Percentiles rank a stretch among this genome's conserved stretches.
phyloP scores from a whole-genome alignment of 2,888 invertebrate genomes.

The Caenorhabditis sp. region DNA sequence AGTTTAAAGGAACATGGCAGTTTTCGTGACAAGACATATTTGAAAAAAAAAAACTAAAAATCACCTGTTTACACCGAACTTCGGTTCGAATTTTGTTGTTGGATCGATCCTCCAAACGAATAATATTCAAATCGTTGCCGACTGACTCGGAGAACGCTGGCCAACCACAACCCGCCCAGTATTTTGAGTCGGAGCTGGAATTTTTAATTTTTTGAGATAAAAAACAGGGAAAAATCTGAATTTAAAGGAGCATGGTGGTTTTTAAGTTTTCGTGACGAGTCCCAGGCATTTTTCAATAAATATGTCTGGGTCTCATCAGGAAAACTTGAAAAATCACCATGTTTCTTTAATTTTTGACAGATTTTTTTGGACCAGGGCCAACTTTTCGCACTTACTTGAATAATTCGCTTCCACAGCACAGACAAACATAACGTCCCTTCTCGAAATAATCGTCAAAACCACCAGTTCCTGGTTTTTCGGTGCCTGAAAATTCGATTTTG shows the following conservation, averaged over 20 bases:
- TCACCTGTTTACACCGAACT: constrained; percentile 84
- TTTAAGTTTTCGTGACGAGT: no score
- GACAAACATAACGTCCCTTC: constrained; percentile 73
- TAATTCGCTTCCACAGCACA: constrained; percentile 73
- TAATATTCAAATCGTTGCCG: constrained; percentile 69
- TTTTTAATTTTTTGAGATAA: not conserved
- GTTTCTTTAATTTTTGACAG: no score
- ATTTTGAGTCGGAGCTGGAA: constrained; percentile 87
- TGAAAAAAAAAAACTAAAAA: no score
- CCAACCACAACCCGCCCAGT: constrained; percentile 97
- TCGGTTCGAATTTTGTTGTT: constrained; percentile 89
- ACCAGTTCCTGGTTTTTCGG: constrained; percentile 72
- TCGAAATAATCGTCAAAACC: constrained; percentile 71
- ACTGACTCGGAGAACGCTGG: constrained; percentile 81
- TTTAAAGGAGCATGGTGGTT: no score
- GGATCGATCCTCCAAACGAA: constrained; percentile 71
- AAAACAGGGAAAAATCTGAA: not conserved
- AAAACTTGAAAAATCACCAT: no score
- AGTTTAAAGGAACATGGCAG: no score
- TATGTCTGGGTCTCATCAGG: no score
- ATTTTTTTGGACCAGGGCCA: not conserved
- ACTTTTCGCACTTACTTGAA: constrained; percentile 69
- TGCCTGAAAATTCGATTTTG: no score
- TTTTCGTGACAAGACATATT: no score
- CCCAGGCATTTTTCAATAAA: no score